Evolutionary conservation across 2,113 vertebrate genomes (phyloP).

Genomic region (Calypte anna): DNA sequence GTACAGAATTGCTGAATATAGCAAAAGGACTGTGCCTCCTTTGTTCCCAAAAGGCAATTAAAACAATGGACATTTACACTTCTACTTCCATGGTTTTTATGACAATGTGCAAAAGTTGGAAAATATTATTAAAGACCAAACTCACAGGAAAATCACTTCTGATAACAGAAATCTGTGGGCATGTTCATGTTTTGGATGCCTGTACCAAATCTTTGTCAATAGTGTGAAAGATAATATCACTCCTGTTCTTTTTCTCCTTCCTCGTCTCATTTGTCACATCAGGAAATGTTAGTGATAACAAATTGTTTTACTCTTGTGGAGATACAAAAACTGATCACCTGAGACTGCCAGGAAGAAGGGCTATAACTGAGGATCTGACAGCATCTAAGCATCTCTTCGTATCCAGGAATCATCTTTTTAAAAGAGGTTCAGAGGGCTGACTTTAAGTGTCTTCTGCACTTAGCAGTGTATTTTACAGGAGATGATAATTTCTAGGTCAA

Average conservation of each 20-base stretch:
- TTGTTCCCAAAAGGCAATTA: background rate
- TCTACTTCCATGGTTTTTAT: background rate
- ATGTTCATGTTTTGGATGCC: background rate
- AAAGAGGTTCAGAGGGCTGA: background rate
- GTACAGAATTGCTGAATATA: background rate
- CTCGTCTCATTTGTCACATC: background rate
- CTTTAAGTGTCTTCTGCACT: background rate
- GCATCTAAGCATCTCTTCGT: background rate
- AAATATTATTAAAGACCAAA: background rate
- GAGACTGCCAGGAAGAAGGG: background rate
- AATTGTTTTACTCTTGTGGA: background rate
- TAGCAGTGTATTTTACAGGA: background rate
- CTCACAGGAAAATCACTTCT: background rate
- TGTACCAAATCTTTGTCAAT: background rate
- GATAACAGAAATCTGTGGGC: background rate
- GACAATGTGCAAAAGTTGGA: background rate
- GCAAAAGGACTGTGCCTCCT: background rate
- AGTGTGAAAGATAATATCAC: background rate
- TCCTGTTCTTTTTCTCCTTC: background rate
- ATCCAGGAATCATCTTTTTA: background rate
- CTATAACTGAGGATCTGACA: background rate
- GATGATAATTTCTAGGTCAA: background rate
- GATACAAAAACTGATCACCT: background rate
- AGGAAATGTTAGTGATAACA: background rate
- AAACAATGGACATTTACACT: background rate